Evolutionary conservation across 1,140 invertebrate species (phyloP), one percentile per base, ranked within the genome.

Genomic region (Coboldia fuscipes): DNA sequence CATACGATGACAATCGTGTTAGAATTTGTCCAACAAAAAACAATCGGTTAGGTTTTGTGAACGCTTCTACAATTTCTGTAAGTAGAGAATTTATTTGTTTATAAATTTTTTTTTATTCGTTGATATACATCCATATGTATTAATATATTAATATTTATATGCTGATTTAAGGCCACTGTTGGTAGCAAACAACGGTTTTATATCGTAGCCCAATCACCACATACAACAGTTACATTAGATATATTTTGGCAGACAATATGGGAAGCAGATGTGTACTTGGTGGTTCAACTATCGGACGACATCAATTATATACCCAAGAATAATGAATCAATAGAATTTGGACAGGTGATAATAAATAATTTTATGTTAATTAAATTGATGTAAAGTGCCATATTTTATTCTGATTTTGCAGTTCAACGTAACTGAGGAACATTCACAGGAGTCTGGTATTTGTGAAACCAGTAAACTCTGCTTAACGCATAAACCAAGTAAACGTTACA

Each of bases 191-290:
- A 81, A 43, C 62, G 75, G 20, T 83, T 81, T 51, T 90, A 89
- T 55, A 80, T 89, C 34, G 74, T 80, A 19, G 75, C 75, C 9
- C 82, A 85, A 51, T 73, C 73, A 13, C 78, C 78, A 8, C 48
- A 49, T 34, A 44, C 48, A 20, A 34, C 43, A 14, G 35, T 45
- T 5, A 54, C 48, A 7, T 49, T 50, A 42, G 38, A 47, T 27
- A 60, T 65, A 42, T 77, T 90, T 50, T 93, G 86, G 88, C 75
- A 83, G 56, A 79, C 81, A 61, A 66, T 82, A 23, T 88, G 81
- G 80, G 79, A 86, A 57, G 66, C 74, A 20, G 73, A 83, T 52
- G 74, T 81, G 1, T 70, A 76, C 42, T 57, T 86, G 14, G 58
- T 86, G 32, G 75, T 81, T 10, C 75, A 77, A 58, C 47, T 81